Conservation (phyloP, 2,888 invertebrate genomes). For the Prosapia bicincta region DNA sequence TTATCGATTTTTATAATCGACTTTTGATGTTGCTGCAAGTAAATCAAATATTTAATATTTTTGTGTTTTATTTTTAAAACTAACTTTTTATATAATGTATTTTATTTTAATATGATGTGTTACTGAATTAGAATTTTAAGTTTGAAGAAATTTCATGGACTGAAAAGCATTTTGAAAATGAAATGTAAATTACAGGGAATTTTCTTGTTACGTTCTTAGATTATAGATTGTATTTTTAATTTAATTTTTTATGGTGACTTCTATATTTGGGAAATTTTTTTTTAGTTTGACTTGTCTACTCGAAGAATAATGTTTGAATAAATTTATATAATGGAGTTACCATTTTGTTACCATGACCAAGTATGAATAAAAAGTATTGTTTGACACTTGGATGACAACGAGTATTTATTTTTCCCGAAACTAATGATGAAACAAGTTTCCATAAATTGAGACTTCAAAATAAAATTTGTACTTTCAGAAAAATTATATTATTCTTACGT, state of each 20-base stretch:
- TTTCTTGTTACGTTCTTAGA: slow-evolving; percentile 5
- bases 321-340: slow-evolving; percentile 30
- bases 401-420: neutral
- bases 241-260: neutral
- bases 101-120: too few relatives aligned
- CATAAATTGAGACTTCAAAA: too few relatives aligned
- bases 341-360: slow-evolving; percentile 34
- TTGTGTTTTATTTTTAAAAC: neutral
- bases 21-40: neutral
- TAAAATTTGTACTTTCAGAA: too few relatives aligned
- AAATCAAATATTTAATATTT: too few relatives aligned
- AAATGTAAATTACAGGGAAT: slow-evolving; percentile 18
- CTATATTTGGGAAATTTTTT: neutral
- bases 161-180: neutral
- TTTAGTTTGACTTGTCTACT: neutral
- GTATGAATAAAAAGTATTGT: slow-evolving; percentile 25
- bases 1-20: too few relatives aligned
- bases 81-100: too few relatives aligned
- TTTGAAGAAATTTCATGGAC: neutral
- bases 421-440: too few relatives aligned
- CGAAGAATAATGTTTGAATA: neutral
- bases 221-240: neutral
- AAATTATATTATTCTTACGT: too few relatives aligned
- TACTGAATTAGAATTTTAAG: neutral
- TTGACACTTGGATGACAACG: neutral